Evolutionary conservation across 2,113 vertebrate genomes (phyloP).

Genomic region (Tamias sibiricus): DNA sequence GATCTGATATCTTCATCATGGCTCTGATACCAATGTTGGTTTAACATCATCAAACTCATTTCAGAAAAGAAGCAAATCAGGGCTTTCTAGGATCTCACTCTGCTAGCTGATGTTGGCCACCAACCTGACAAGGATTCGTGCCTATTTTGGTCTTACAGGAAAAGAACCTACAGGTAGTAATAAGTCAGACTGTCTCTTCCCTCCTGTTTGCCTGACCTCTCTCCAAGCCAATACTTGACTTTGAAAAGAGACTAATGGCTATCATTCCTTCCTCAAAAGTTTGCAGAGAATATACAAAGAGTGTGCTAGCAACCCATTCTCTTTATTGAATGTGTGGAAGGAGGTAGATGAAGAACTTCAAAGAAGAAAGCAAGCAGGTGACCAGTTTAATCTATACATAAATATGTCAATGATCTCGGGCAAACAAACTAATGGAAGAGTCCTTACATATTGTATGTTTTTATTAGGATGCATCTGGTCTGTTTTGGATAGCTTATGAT

Average conservation of each 20-base stretch:
- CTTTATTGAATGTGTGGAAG: neutral
- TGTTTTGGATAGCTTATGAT: neutral
- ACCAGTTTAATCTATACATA: neutral
- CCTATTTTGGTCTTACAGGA: neutral
- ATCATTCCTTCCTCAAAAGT: conserved; percentile 16
- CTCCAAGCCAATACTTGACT: conserved; percentile 40
- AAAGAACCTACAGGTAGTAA: neutral
- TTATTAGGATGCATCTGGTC: neutral
- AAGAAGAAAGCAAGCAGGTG: neutral
- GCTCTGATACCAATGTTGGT: neutral
- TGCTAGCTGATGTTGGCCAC: neutral
- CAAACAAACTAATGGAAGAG: neutral
- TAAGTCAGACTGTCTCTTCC: neutral
- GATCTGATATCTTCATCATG: neutral
- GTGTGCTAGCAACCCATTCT: neutral
- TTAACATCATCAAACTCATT: neutral
- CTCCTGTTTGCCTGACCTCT: neutral
- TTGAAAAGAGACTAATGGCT: neutral
- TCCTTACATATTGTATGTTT: neutral
- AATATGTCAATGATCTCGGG: neutral
- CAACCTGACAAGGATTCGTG: neutral
- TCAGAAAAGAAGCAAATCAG: conserved; percentile 28
- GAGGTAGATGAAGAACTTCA: neutral
- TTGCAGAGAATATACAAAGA: neutral
- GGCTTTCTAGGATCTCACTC: neutral